Conservation (phyloP, 2,888 invertebrate species). For the Caenorhabditis japonica region DNA sequence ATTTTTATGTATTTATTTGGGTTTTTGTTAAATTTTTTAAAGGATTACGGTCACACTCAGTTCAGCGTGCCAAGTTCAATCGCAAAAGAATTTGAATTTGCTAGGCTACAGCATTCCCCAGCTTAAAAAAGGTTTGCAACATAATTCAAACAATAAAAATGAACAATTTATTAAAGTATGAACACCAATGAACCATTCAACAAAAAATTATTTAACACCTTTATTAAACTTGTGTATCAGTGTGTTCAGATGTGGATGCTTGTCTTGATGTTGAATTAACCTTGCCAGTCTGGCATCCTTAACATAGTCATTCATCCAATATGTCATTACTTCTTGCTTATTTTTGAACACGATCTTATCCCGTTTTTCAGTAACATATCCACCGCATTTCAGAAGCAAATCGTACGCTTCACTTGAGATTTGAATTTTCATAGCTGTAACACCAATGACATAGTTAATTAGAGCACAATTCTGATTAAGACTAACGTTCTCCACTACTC, state of each 20-base stretch:
- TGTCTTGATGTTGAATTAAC: conserved; percentile 19
- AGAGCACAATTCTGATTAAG: not conserved
- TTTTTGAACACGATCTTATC: conserved; percentile 55
- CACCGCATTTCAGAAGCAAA: conserved; percentile 53
- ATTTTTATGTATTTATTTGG: too few species aligned
- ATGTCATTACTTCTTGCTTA: conserved; percentile 45
- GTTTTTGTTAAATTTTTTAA: too few species aligned
- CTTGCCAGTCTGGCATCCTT: conserved; percentile 35
- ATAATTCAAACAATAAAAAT: too few species aligned
- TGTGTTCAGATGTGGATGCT: conserved; percentile 40
- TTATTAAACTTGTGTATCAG: conserved; percentile 41
- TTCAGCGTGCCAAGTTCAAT: too few species aligned
- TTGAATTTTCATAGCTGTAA: conserved; percentile 63
- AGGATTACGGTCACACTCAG: too few species aligned
- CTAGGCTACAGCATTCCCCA: too few species aligned
- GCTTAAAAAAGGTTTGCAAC: too few species aligned
- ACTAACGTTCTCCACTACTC: conserved; percentile 60
- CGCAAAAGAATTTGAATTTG: too few species aligned
- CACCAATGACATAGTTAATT: not conserved
- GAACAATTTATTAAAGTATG: too few species aligned
- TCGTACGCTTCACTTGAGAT: conserved; percentile 54
- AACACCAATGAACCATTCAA: too few species aligned
- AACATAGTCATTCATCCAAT: conserved; percentile 52
- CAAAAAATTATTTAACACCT: conserved; percentile 4
- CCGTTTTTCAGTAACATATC: conserved; percentile 53